Conservation (phyloP, 2,113 vertebrate genomes). For the Papio anubis region DNA sequence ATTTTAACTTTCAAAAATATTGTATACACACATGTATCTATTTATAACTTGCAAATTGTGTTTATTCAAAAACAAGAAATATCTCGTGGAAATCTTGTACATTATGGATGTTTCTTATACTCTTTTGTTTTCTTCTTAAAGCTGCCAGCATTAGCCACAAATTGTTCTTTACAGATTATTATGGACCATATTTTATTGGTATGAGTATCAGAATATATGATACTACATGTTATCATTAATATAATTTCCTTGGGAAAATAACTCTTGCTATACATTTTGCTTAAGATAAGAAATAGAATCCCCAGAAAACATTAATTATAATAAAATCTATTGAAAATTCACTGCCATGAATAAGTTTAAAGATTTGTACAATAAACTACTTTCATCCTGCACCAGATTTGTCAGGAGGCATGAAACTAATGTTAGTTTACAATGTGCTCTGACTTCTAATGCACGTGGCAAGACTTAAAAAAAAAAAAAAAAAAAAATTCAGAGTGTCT, state of each 20-base stretch:
- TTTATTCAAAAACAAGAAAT: neutral
- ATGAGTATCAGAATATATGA: neutral
- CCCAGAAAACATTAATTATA: neutral
- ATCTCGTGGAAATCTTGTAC: neutral
- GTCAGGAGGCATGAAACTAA: neutral
- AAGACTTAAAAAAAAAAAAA: slow-evolving; percentile 29
- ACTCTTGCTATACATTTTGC: neutral
- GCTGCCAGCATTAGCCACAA: neutral
- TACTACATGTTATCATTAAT: neutral
- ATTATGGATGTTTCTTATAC: neutral
- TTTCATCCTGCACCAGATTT: neutral
- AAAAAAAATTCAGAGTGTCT: slow-evolving; percentile 3
- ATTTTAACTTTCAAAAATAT: slow-evolving; percentile 25
- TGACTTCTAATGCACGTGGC: neutral
- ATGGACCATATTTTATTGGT: neutral
- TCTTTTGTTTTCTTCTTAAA: neutral
- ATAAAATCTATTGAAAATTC: neutral
- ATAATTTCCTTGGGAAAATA: neutral
- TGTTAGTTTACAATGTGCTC: neutral
- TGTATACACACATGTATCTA: neutral
- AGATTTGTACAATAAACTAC: neutral
- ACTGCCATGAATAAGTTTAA: neutral
- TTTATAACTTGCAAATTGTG: neutral
- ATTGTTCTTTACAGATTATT: neutral
- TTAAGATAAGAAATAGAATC: neutral